Percentiles rank a stretch among this genome's conserved stretches.
These are phyloP conservation scores for Tinea trinotella DNA, from an alignment of 2,888 invertebrate genomes.

Conservation along the genomic window DNA sequence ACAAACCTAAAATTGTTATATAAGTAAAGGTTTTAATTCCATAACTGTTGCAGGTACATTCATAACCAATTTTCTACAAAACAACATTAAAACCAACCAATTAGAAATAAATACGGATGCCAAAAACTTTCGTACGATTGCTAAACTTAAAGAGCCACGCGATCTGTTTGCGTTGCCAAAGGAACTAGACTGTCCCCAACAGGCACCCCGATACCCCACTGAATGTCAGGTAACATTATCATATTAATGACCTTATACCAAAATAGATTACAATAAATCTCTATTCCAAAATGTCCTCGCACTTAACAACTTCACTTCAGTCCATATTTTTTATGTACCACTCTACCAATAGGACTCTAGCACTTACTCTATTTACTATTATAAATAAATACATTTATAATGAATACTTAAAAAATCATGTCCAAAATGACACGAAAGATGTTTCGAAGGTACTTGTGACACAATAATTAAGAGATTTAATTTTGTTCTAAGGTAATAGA, in stretches of 20 bases:
- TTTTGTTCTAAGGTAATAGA: slow-evolving; percentile 89
- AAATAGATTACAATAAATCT: too few species aligned
- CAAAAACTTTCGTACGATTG: slow-evolving; percentile 74
- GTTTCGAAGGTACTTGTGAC: too few species aligned
- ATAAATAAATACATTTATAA: slow-evolving; percentile 20
- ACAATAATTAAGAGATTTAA: too few species aligned
- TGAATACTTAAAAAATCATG: neutral
- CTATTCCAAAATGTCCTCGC: too few species aligned
- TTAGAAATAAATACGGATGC: slow-evolving; percentile 78
- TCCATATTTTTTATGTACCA: too few species aligned
- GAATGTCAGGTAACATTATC: slow-evolving; percentile 93
- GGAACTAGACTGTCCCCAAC: slow-evolving; percentile 80
- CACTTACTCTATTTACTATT: too few species aligned
- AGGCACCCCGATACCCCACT: slow-evolving; percentile 89
- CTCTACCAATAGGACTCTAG: too few species aligned
- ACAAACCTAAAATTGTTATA: neutral
- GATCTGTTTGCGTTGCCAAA: slow-evolving; percentile 81
- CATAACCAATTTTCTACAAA: slow-evolving; percentile 75
- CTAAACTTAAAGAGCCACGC: slow-evolving; percentile 77
- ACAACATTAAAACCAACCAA: slow-evolving; percentile 78
- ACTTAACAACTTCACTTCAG: too few species aligned
- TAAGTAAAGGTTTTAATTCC: neutral
- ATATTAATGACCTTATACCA: too few species aligned
- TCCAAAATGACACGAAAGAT: too few species aligned
- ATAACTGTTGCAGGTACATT: slow-evolving; percentile 61